Evolutionary conservation across 2,888 invertebrate species (phyloP), one percentile per base, ranked within the genome.

Genomic region (Oscheius sp.): DNA sequence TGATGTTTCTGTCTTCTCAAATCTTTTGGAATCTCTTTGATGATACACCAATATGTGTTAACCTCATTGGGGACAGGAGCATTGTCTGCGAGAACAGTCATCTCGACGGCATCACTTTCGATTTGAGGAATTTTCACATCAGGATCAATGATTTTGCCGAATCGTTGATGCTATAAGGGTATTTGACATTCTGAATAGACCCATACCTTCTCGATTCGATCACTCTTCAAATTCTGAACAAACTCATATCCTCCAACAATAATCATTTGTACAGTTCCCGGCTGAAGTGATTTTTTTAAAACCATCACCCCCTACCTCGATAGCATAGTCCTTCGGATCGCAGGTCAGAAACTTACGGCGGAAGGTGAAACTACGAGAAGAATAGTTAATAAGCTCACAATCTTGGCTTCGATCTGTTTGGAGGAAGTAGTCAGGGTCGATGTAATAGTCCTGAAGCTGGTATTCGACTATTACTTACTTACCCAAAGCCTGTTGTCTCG

Each of bases 11-110:
- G 87, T 50, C 93, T 38, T 14, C 66, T 61, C 0, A 82, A 88
- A 66, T 90, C 89, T 5, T 90, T 89, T 0, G 94, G 93, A 14
- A 98, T 87, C 83, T 91, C 91, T 59, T 92, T 90, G 4, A 95
- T 90, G 70, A 92, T 91, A 86, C 97, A 98, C 96, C 97, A 98
- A 86, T 98, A 98, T 0, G 95, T 96, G 0, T 98, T 98, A 81
- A 96, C 95, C 12, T 87, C 66, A 24, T 17, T 30, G 28, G 68
- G 63, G 24, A 68, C 41, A 12, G 33, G 30, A 4, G 59, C 59
- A 9, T 41, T 28, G 33, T 59, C 67, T 4, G 67, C 67, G 2
- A 67, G 38, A 33, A 67, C 41, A 0, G 36, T 47, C 44, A 67
- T 44, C 6, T 59, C 57, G 12, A 17, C 36, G 33, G 36, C 24